Evolutionary conservation across 2,113 vertebrate genomes (phyloP).

Genomic region (Collichthys lucidus): DNA sequence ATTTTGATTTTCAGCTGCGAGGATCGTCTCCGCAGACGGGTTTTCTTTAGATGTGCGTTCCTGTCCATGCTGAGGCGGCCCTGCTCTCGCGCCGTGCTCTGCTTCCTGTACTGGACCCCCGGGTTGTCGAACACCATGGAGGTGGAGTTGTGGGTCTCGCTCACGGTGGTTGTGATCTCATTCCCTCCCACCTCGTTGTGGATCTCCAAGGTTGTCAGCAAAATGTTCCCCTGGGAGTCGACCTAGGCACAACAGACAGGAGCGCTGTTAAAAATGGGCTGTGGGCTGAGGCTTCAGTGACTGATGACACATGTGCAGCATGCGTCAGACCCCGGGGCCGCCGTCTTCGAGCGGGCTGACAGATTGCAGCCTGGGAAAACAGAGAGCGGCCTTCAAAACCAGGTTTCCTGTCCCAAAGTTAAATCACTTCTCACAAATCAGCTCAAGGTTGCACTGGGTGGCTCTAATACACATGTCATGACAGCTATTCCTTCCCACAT

Average conservation of each 20-base stretch:
- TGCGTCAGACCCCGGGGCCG: constrained; percentile 18
- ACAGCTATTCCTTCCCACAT: constrained; percentile 32
- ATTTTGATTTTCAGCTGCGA: constrained; percentile 98
- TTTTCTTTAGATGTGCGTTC: constrained; percentile 87
- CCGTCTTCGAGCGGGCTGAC: constrained; percentile 32
- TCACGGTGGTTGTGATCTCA: constrained; percentile 88
- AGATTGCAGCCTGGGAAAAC: constrained; percentile 51
- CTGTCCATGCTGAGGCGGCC: constrained; percentile 87
- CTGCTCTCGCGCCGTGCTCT: constrained; percentile 84
- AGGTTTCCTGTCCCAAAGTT: constrained; percentile 59
- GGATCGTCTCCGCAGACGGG: constrained; percentile 91
- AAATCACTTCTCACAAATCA: constrained; percentile 69
- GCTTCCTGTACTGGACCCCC: constrained; percentile 95
- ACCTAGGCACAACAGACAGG: constrained; percentile 82
- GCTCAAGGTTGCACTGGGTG: constrained; percentile 54
- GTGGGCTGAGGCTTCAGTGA: constrained; percentile 29
- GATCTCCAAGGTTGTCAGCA: constrained; percentile 95
- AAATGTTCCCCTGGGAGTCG: constrained; percentile 95
- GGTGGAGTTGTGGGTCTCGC: constrained; percentile 92
- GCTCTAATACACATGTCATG: constrained; percentile 29
- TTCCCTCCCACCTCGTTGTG: constrained; percentile 95
- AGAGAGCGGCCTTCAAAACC: constrained; percentile 48
- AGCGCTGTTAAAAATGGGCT: constrained; percentile 38
- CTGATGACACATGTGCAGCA: constrained; percentile 54
- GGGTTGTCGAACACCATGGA: constrained; percentile 92